A percentile compares a stretch with the other conserved stretches of the same genome.
These are phyloP conservation scores for Echiichthys vipera DNA, from an alignment of 2,797 vertebrate species.

Conservation along the genomic window DNA sequence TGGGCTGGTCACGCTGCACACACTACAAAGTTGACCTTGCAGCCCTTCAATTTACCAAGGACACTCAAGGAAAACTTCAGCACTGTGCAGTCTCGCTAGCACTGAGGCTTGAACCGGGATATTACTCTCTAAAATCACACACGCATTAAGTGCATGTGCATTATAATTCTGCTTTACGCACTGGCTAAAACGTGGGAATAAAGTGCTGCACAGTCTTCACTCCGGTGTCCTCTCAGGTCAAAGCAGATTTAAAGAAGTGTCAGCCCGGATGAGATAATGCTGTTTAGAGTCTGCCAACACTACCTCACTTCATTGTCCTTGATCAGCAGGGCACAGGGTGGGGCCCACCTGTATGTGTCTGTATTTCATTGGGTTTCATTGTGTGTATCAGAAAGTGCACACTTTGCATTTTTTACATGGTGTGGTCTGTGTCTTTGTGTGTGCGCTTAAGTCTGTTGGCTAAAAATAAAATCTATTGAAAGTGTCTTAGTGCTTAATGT, in stretches of 20 bases:
- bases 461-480: slow-evolving; percentile 77
- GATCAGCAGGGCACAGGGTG: slow-evolving; percentile 75
- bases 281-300: slow-evolving; percentile 78
- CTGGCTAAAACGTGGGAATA: slow-evolving; percentile 7
- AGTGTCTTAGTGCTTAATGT: slow-evolving; percentile 51
- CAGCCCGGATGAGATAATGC: slow-evolving; percentile 74
- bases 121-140: slow-evolving; percentile 15
- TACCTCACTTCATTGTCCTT: slow-evolving; percentile 82
- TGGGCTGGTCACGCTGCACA: not conserved
- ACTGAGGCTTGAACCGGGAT: not conserved
- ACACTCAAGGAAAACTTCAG: not conserved
- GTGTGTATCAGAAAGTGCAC: slow-evolving; percentile 24
- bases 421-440: slow-evolving; percentile 7
- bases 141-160: slow-evolving; percentile 6
- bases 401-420: slow-evolving; percentile 1
- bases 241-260: slow-evolving; percentile 66
- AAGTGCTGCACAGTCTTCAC: slow-evolving; percentile 41
- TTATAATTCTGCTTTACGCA: slow-evolving; percentile 24
- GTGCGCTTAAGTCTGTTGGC: slow-evolving; percentile 20
- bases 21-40: not conserved
- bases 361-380: slow-evolving; percentile 42
- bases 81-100: not conserved
- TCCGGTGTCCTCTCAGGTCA: slow-evolving; percentile 67
- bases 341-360: slow-evolving; percentile 66
- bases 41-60: slow-evolving; percentile 7